Evolutionary conservation across 2,113 vertebrate species (phyloP).

Genomic region (Archilochus colubris): DNA sequence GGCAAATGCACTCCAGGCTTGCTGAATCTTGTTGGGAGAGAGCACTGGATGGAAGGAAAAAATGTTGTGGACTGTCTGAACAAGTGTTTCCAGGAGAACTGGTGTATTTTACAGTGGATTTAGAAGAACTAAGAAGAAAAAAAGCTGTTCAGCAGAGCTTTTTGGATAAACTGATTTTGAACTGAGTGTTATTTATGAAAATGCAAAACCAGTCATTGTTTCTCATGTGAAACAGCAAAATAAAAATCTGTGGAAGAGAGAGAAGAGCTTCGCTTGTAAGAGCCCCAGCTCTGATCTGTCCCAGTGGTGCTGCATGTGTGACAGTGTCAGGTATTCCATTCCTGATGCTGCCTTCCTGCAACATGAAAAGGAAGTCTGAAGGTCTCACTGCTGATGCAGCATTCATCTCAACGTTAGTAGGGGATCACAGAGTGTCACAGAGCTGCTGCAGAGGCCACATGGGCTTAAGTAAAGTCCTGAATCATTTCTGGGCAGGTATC

Average conservation of each 20-base stretch:
- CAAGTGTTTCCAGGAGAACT: not conserved
- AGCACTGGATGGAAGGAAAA: not conserved
- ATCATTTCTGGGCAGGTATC: not conserved
- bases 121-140: not conserved
- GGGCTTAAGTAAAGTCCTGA: not conserved
- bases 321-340: not conserved
- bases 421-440: not conserved
- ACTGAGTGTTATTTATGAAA: not conserved
- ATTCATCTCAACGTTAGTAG: not conserved
- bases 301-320: not conserved
- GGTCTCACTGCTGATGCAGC: not conserved
- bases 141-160: not conserved
- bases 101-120: not conserved
- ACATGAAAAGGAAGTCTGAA: not conserved
- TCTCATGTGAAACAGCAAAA: not conserved
- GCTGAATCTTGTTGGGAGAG: not conserved
- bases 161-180: not conserved
- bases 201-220: not conserved
- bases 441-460: not conserved
- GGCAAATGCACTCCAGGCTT: not conserved
- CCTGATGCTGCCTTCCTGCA: not conserved
- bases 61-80: not conserved
- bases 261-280: not conserved
- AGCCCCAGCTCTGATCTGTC: not conserved
- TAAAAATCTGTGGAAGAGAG: not conserved